These are phyloP conservation scores for Uloborus diversus DNA, from an alignment of 1,140 invertebrate genomes.

Conservation along the genomic window DNA sequence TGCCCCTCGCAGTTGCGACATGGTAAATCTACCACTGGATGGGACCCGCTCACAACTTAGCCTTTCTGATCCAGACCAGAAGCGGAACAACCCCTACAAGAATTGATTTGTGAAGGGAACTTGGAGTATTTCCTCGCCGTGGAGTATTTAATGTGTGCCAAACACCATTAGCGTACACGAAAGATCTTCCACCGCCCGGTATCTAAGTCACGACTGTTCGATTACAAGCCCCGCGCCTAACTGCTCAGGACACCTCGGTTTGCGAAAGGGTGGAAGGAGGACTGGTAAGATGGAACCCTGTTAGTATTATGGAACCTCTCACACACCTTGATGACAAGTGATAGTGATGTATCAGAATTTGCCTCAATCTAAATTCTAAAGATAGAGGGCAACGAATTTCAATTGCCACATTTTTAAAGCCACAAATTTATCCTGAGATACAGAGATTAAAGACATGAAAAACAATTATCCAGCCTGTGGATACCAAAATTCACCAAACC, in stretches of 20 bases:
- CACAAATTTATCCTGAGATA: too few species aligned
- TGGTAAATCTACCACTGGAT: neutral
- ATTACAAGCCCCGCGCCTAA: neutral
- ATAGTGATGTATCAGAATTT: too few species aligned
- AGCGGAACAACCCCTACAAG: neutral
- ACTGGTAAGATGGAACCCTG: too few species aligned
- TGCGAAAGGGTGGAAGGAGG: neutral
- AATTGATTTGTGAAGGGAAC: neutral
- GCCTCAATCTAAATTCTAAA: too few species aligned
- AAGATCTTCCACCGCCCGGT: neutral
- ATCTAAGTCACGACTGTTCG: neutral
- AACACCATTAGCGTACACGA: neutral
- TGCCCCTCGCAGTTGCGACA: neutral
- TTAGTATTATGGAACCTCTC: too few species aligned
- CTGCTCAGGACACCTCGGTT: neutral
- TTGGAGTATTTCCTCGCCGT: neutral
- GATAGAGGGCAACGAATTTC: too few species aligned
- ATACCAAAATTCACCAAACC: too few species aligned
- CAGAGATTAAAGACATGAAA: too few species aligned
- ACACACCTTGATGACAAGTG: neutral
- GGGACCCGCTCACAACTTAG: neutral
- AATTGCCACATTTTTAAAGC: too few species aligned
- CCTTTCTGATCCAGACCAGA: too few species aligned
- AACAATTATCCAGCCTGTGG: too few species aligned
- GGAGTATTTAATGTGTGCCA: neutral